phyloP scores from a whole-genome alignment of 2,888 invertebrate species.

The Julus scanicus region DNA sequence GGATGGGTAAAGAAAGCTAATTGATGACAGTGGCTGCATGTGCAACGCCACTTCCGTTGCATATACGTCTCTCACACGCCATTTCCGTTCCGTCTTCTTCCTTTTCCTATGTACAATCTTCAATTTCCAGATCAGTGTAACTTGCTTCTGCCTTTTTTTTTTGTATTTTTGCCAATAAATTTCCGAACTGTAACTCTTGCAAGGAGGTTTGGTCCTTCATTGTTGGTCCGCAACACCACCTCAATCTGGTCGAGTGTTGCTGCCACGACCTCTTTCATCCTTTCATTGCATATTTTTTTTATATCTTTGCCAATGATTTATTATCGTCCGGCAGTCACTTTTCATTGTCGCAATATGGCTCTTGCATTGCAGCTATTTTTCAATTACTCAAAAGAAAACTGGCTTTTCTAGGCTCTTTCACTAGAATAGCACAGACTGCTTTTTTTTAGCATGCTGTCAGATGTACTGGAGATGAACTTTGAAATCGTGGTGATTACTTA shows the following conservation, averaged over 20 bases:
- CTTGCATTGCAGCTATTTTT: slow-evolving; percentile 14
- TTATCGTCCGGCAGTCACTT: slow-evolving; percentile 47
- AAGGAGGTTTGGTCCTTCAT: slow-evolving; percentile 30
- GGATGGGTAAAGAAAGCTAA: slow-evolving; percentile 48
- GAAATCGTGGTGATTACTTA: not conserved
- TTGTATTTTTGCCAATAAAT: not conserved
- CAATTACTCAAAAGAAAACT: not conserved
- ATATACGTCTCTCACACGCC: slow-evolving; percentile 14
- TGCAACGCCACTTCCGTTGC: slow-evolving; percentile 31
- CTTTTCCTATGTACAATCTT: not conserved
- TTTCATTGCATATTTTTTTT: slow-evolving; percentile 41
- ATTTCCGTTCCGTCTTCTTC: slow-evolving; percentile 13
- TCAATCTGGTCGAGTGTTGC: slow-evolving; percentile 48
- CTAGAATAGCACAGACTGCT: not conserved
- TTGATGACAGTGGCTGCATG: slow-evolving; percentile 49
- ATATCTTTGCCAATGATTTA: slow-evolving; percentile 14
- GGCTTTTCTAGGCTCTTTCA: not conserved
- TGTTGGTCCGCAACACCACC: slow-evolving; percentile 49
- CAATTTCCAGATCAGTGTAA: not conserved
- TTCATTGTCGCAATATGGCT: slow-evolving; percentile 14
- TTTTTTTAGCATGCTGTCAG: not conserved
- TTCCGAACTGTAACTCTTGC: not conserved
- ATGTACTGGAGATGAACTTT: not conserved
- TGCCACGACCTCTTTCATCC: slow-evolving; percentile 44
- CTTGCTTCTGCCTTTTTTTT: slow-evolving; percentile 15